phyloP scores from a whole-genome alignment of 2,888 invertebrate genomes.

The Auanema sp. region DNA sequence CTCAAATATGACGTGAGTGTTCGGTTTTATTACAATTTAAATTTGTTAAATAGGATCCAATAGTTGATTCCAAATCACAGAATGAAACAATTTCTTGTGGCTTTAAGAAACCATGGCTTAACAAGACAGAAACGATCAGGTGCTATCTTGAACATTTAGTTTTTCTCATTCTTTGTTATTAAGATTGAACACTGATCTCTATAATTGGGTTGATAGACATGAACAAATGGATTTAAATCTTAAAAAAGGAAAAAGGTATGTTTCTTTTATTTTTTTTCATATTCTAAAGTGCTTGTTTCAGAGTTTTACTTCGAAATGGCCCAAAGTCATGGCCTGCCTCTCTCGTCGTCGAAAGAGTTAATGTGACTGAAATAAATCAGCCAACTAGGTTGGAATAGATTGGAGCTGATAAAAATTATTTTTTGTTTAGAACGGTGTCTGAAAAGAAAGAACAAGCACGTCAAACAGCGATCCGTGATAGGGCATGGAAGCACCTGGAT shows the following conservation, averaged over 20 bases:
- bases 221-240: slow-evolving; percentile 9
- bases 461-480: slow-evolving; percentile 31
- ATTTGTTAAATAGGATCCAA: not conserved
- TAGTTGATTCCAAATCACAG: not conserved
- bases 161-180: slow-evolving; percentile 10
- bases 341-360: slow-evolving; percentile 8
- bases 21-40: not conserved
- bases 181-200: slow-evolving; percentile 51
- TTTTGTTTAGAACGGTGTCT: not conserved
- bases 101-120: not conserved
- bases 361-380: slow-evolving; percentile 10
- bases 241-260: slow-evolving; percentile 5
- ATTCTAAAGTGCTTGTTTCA: slow-evolving; percentile 2
- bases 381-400: not conserved
- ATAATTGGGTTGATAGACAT: slow-evolving; percentile 54
- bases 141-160: not conserved
- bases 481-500: slow-evolving; percentile 49
- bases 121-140: not conserved
- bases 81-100: not conserved
- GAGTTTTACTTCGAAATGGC: slow-evolving; percentile 12
- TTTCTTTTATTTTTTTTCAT: not conserved
- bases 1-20: no score
- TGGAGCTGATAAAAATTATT: no score
- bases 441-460: slow-evolving; percentile 22
- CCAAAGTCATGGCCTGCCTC: slow-evolving; percentile 8